These are phyloP conservation scores for Abrostola triplasia DNA, from an alignment of 2,888 invertebrate genomes.

Conservation along the genomic window DNA sequence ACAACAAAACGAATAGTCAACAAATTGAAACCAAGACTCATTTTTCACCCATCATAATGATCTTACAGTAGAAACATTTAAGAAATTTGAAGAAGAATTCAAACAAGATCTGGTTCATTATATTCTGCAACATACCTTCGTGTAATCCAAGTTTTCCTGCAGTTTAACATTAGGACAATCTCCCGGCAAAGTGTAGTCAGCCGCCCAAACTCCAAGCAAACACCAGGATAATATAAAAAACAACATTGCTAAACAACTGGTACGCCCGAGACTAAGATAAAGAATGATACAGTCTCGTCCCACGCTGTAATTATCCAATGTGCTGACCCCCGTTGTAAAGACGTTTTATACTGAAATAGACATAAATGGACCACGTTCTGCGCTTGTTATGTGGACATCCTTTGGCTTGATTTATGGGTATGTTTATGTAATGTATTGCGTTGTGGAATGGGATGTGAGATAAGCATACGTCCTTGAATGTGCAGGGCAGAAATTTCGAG, in stretches of 20 bases:
- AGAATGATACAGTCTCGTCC: slow-evolving; percentile 70
- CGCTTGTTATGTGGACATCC: slow-evolving; percentile 58
- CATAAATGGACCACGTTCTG: slow-evolving; percentile 47
- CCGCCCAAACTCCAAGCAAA: slow-evolving; percentile 61
- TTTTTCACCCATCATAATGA: no score
- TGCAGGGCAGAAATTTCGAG: no score
- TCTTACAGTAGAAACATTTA: no score
- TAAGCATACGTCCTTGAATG: not conserved
- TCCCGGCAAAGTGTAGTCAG: slow-evolving; percentile 77
- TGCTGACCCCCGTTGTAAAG: slow-evolving; percentile 69
- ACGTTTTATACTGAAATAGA: slow-evolving; percentile 59
- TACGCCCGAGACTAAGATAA: slow-evolving; percentile 55
- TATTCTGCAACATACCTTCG: slow-evolving; percentile 68
- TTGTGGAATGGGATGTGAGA: slow-evolving; percentile 20
- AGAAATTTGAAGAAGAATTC: not conserved
- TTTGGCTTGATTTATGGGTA: slow-evolving; percentile 56
- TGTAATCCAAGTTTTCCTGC: slow-evolving; percentile 80
- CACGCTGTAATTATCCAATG: slow-evolving; percentile 83
- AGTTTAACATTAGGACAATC: slow-evolving; percentile 78
- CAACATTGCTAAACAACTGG: slow-evolving; percentile 67
- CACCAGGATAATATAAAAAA: slow-evolving; percentile 62
- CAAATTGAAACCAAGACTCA: no score
- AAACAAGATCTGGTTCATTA: not conserved
- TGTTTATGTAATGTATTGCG: slow-evolving; percentile 39
- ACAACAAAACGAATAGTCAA: no score